Evolutionary conservation across 1,140 invertebrate genomes (phyloP).

Genomic region (Cydia pomonella): DNA sequence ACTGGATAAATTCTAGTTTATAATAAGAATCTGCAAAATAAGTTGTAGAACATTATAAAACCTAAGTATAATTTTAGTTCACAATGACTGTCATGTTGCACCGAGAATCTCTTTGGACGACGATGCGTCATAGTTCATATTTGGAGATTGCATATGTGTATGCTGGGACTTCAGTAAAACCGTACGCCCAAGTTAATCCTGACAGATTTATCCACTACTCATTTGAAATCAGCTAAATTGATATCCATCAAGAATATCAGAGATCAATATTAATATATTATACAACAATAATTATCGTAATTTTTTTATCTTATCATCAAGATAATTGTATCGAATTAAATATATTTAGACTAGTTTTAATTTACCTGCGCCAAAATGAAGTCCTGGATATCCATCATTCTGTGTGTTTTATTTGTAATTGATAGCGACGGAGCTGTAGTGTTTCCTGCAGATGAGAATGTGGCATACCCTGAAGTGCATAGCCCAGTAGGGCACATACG

Average conservation of each 20-base stretch:
- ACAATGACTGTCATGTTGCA: neutral
- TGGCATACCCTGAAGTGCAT: constrained; percentile 43
- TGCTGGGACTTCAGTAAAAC: too few relatives aligned
- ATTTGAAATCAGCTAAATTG: too few relatives aligned
- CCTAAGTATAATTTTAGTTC: too few relatives aligned
- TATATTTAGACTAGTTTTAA: neutral
- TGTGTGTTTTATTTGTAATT: neutral
- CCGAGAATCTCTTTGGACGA: neutral
- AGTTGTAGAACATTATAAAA: too few relatives aligned
- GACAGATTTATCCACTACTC: too few relatives aligned
- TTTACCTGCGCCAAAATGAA: neutral
- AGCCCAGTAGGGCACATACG: constrained; percentile 42
- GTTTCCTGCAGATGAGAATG: neutral
- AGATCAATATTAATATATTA: too few relatives aligned
- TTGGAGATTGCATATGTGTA: too few relatives aligned
- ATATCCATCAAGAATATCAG: too few relatives aligned
- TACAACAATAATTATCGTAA: neutral
- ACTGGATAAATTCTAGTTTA: too few relatives aligned
- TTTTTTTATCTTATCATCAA: neutral
- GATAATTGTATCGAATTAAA: neutral
- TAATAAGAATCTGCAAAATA: too few relatives aligned
- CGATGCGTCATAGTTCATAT: neutral
- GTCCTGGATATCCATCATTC: neutral
- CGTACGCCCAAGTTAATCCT: too few relatives aligned
- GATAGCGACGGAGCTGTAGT: neutral